Evolutionary conservation across 2,888 invertebrate genomes (phyloP), one percentile per base, ranked within the genome.

Genomic region (Cataglyphis altisquamis): DNA sequence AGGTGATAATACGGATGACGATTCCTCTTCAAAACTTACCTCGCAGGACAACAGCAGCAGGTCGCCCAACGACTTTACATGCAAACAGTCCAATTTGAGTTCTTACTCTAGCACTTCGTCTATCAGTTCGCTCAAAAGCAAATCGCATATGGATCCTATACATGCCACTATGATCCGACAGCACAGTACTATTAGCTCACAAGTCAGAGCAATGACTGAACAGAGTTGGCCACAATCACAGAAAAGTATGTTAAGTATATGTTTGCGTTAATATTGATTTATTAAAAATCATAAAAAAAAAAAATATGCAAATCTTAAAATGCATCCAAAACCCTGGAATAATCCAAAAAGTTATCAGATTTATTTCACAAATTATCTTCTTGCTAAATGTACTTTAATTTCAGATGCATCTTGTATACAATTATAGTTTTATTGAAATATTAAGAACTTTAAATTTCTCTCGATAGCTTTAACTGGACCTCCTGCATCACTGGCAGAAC

Each of bases 401-500:
- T 48, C 2, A 0, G 48, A 18, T 6, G 48, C 18, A n/a, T n/a
- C 8, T 18, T n/a, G 48, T n/a, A 48, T 48, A 48, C 45, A 48
- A 48, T 15, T 48, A 48, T 48, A 48, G 48, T n/a, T 48, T 48
- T 48, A n/a, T 48, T n/a, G 48, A 48, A 2, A n/a, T n/a, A 18
- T 45, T 45, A 18, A 36, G n/a, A 5, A 39, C 10, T 66, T 12
- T 67, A 32, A n/a, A 48, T 48, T 74, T 74, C 2, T 48, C 8
- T 57, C n/a, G 4, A 8, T 70, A 93, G 95, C 95, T 82, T 95
- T 95, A 21, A 95, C 96, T 87, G 97, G 97, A 92, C 97, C 97
- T 84, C 97, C 97, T 73, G 96, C 97, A 88, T 97, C 97, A 82
- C 96, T 98, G 90, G 98, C 98, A 29, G 98, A 98, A 95, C 98